A percentile compares a stretch with the other conserved stretches of the same genome.
Evolutionary conservation across 1,140 invertebrate species (phyloP).

Genomic region (Heterodera schachtii): DNA sequence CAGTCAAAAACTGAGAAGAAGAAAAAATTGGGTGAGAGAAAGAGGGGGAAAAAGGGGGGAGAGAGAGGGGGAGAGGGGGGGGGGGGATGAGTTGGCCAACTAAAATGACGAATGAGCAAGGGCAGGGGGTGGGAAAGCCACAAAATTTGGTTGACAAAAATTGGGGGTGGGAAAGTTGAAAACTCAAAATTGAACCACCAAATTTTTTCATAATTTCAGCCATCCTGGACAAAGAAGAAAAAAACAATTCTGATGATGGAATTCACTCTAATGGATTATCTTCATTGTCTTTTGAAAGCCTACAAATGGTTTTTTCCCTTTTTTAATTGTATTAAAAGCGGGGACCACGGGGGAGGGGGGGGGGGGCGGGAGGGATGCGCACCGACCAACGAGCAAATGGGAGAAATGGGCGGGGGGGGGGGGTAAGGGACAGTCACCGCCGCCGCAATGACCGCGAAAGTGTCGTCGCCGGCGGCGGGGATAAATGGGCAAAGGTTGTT

Average conservation of each 20-base stretch:
- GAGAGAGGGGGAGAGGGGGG: too few relatives aligned
- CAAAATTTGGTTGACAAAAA: not conserved
- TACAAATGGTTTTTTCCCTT: too few relatives aligned
- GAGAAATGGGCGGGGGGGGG: not conserved
- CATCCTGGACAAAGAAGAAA: too few relatives aligned
- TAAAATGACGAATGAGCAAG: not conserved
- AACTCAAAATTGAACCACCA: too few relatives aligned
- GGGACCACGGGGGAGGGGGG: not conserved
- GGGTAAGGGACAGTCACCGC: not conserved
- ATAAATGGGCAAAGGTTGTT: conserved; percentile 9
- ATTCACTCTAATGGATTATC: too few relatives aligned
- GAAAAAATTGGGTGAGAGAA: not conserved
- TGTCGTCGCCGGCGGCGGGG: not conserved
- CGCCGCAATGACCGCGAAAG: not conserved
- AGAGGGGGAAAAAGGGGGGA: not conserved
- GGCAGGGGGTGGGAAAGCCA: not conserved
- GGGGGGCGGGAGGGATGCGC: not conserved
- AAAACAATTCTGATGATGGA: too few relatives aligned
- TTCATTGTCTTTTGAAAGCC: too few relatives aligned
- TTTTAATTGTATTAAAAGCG: too few relatives aligned
- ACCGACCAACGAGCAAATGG: not conserved
- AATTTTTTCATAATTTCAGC: too few relatives aligned
- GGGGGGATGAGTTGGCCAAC: not conserved
- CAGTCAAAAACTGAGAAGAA: not conserved
- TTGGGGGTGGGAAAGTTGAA: not conserved